A percentile compares a stretch with the other conserved stretches of the same genome.
These are phyloP conservation scores for Hipparchia sbordonii DNA, from an alignment of 2,888 invertebrate species.

Conservation along the genomic window DNA sequence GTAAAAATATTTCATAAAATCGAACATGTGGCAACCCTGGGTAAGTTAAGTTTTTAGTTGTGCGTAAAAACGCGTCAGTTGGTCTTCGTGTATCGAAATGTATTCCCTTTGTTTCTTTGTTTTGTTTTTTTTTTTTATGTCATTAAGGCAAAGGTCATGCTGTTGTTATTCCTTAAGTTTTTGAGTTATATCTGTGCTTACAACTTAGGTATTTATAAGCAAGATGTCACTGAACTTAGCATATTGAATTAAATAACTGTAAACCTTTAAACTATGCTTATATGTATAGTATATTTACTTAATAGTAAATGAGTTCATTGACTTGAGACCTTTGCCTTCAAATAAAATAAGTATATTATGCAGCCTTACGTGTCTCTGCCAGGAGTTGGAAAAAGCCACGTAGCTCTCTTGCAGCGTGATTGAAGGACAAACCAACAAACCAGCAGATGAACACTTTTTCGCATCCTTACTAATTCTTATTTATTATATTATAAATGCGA, in stretches of 20 bases:
- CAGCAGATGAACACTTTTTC: no score
- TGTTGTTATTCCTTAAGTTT: constrained; percentile 38
- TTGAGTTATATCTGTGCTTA: background rate
- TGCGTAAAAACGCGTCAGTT: constrained; percentile 69
- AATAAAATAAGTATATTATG: constrained; percentile 1
- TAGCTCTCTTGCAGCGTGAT: no score
- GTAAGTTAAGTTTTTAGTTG: constrained; percentile 57
- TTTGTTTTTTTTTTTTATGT: constrained; percentile 63
- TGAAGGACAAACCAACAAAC: no score
- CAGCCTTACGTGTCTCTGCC: background rate
- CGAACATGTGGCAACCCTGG: background rate
- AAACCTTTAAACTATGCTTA: background rate
- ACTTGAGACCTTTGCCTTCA: background rate
- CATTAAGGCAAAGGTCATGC: constrained; percentile 65
- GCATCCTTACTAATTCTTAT: no score
- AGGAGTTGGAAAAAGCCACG: background rate
- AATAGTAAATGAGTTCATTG: constrained; percentile 7
- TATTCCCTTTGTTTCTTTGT: constrained; percentile 74
- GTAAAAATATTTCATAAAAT: background rate
- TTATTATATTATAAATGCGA: no score
- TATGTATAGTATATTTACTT: background rate
- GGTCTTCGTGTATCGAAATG: constrained; percentile 68
- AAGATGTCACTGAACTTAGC: background rate
- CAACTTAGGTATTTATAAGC: background rate
- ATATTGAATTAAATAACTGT: background rate